Percentiles rank a stretch among this genome's conserved stretches.
phyloP scores from a whole-genome alignment of 1,140 invertebrate genomes.

The Aphis craccivora region DNA sequence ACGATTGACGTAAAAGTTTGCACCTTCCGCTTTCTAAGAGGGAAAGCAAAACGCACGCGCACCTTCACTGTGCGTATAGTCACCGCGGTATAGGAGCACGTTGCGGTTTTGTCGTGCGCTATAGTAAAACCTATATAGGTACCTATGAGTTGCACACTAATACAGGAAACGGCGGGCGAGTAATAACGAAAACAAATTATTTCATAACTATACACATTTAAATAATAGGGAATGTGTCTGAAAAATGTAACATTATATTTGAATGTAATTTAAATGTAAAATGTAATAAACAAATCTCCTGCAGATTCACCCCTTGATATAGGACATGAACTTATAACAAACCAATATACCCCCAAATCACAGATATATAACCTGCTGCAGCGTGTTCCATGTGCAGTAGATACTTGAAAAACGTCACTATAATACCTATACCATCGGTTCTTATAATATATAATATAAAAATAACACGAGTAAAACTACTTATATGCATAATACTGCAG shows the following conservation, averaged over 20 bases:
- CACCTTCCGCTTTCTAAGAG: conserved; percentile 52
- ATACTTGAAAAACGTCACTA: neutral
- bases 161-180: neutral
- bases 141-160: neutral
- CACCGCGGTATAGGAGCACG: neutral
- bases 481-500: too few species aligned
- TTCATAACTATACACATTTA: neutral
- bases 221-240: neutral
- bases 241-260: neutral
- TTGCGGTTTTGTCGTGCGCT: conserved; percentile 38
- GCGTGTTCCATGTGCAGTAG: neutral
- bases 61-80: neutral
- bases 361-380: too few species aligned
- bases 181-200: neutral
- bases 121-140: neutral
- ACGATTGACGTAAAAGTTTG: conserved; percentile 47
- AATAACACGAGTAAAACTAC: too few species aligned
- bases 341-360: too few species aligned
- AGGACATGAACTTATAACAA: too few species aligned
- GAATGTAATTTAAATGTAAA: too few species aligned
- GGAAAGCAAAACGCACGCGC: conserved; percentile 28
- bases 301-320: too few species aligned
- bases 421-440: too few species aligned
- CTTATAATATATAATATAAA: neutral
- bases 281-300: too few species aligned